Percentiles rank a stretch among this genome's conserved stretches.
Conservation (phyloP, 2,113 vertebrate species). For the Eolophus roseicapilla region DNA sequence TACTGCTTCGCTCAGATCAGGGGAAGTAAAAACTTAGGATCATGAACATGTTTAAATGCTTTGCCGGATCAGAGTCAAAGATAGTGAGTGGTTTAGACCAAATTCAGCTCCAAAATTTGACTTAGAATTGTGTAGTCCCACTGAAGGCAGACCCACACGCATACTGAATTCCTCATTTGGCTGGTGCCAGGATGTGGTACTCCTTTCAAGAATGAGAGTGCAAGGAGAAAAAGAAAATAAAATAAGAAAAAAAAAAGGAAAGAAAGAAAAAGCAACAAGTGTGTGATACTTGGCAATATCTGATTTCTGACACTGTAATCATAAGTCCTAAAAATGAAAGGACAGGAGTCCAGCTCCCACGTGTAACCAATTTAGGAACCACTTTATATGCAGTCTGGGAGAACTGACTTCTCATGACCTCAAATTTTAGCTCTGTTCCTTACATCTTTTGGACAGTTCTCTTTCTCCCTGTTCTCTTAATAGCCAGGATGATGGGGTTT, state of each 20-base stretch:
- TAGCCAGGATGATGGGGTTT: background rate
- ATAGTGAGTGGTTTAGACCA: background rate
- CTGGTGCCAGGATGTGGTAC: background rate
- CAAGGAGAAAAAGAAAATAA: background rate
- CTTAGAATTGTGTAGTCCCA: background rate
- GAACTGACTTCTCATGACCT: background rate
- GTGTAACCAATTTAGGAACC: background rate
- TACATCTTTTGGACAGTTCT: background rate
- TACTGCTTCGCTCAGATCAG: background rate
- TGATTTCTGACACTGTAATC: background rate
- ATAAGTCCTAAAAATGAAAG: background rate
- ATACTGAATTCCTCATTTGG: background rate
- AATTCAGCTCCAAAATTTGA: background rate
- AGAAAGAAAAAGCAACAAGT: fast-evolving
- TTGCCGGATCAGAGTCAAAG: background rate
- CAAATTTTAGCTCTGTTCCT: background rate
- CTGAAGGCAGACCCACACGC: background rate
- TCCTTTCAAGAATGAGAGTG: background rate
- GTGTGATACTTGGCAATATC: background rate
- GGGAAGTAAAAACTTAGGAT: background rate
- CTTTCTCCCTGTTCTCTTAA: background rate
- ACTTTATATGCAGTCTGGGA: background rate
- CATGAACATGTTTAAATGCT: background rate
- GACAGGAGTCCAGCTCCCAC: background rate
- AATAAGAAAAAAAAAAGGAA: background rate